phyloP scores from a whole-genome alignment of 1,140 invertebrate genomes.

The Campoletis sonorensis region DNA sequence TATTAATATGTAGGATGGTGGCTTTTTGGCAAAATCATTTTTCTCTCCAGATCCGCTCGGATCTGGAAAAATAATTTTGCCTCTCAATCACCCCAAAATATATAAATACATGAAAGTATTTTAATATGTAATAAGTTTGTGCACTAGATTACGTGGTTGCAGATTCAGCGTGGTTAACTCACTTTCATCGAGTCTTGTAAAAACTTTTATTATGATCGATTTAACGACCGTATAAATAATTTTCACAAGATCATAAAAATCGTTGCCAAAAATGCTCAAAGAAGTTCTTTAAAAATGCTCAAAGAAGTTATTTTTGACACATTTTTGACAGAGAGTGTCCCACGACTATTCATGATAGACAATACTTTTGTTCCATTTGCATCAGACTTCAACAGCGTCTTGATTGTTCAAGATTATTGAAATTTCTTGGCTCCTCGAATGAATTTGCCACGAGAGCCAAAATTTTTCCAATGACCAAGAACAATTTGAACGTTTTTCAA shows the following conservation, averaged over 20 bases:
- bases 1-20: neutral
- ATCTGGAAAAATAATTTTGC: neutral
- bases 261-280: neutral
- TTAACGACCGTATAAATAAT: too few relatives aligned
- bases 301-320: neutral
- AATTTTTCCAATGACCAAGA: neutral
- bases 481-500: too few relatives aligned
- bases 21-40: neutral
- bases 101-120: neutral
- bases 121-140: constrained; percentile 12
- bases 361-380: too few relatives aligned
- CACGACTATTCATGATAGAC: neutral
- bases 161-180: constrained; percentile 3
- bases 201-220: too few relatives aligned
- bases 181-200: neutral
- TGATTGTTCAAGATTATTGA: neutral
- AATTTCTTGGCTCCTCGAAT: neutral
- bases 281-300: neutral
- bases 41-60: neutral
- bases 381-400: neutral
- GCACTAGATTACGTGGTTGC: constrained; percentile 34
- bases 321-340: neutral
- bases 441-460: neutral
- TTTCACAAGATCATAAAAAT: too few relatives aligned
- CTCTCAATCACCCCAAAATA: neutral